These are phyloP conservation scores for Pollenia angustigena DNA, from an alignment of 2,888 invertebrate species.

Conservation along the genomic window DNA sequence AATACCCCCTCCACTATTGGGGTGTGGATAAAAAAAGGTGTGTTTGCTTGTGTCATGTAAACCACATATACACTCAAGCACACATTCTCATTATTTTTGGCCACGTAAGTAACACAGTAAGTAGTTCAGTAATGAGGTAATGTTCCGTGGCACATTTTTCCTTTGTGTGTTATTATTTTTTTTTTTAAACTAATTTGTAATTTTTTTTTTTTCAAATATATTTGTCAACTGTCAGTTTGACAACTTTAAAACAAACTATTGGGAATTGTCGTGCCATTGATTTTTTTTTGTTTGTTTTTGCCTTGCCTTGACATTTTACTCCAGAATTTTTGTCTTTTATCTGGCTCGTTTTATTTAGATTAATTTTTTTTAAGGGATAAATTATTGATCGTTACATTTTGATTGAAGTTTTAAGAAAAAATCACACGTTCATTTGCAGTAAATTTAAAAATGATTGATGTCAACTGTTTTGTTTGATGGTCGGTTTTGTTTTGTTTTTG, in stretches of 20 bases:
- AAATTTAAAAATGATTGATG: slow-evolving; percentile 32
- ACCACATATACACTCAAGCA: background rate
- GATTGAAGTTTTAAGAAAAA: background rate
- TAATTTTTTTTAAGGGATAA: background rate
- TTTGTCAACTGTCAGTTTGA: slow-evolving; percentile 24
- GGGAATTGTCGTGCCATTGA: slow-evolving; percentile 30
- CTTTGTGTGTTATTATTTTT: background rate
- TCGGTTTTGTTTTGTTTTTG: background rate
- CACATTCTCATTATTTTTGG: background rate
- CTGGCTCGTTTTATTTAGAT: background rate
- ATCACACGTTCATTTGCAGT: slow-evolving; percentile 34
- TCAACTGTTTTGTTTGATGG: background rate
- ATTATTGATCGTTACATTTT: slow-evolving; percentile 13
- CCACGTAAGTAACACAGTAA: background rate
- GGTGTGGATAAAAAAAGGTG: no score
- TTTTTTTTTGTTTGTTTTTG: background rate
- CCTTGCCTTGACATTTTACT: background rate
- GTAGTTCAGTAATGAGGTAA: slow-evolving; percentile 13
- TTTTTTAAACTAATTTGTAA: background rate
- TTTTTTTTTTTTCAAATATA: background rate
- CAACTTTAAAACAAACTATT: background rate
- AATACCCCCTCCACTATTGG: no score
- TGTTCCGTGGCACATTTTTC: slow-evolving; percentile 19
- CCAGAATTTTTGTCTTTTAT: background rate
- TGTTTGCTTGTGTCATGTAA: background rate